phyloP scores from a whole-genome alignment of 2,888 invertebrate genomes.

The Sturmia bella region DNA sequence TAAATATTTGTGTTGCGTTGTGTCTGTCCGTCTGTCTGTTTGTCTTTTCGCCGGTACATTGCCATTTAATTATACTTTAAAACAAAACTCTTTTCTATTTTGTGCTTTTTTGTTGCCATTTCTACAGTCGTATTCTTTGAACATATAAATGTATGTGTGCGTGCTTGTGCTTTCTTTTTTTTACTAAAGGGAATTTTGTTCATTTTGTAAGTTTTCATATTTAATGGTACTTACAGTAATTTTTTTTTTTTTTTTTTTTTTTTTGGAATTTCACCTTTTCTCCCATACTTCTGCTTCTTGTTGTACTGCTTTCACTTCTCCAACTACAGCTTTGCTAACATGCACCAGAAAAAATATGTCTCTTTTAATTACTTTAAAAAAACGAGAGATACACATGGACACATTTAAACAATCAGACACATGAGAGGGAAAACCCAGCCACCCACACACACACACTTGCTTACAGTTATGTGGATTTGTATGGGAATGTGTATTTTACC shows the following conservation, averaged over 20 bases:
- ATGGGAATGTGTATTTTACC: not conserved
- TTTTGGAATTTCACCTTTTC: constrained; percentile 1
- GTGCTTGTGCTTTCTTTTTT: constrained; percentile 5
- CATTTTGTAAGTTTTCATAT: constrained; percentile 67
- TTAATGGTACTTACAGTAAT: constrained; percentile 63
- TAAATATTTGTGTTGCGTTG: constrained; percentile 16
- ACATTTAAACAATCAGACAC: not conserved
- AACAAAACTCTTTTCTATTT: not conserved
- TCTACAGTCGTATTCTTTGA: not conserved
- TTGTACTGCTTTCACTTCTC: not conserved
- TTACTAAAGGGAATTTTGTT: constrained; percentile 66
- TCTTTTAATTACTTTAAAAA: constrained; percentile 53
- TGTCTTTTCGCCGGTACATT: constrained; percentile 32
- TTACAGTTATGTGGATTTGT: not conserved
- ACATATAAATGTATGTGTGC: too few species aligned
- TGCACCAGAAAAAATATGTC: constrained; percentile 27
- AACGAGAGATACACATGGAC: constrained; percentile 16
- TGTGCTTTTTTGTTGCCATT: not conserved
- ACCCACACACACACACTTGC: not conserved
- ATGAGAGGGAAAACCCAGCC: too few species aligned
- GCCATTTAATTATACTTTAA: constrained; percentile 52
- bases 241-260: constrained; percentile 18
- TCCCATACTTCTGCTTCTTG: too few species aligned
- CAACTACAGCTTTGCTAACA: constrained; percentile 16
- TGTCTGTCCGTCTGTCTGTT: constrained; percentile 26